Conservation (phyloP, 2,888 invertebrate species). For the Pammene aurita region DNA sequence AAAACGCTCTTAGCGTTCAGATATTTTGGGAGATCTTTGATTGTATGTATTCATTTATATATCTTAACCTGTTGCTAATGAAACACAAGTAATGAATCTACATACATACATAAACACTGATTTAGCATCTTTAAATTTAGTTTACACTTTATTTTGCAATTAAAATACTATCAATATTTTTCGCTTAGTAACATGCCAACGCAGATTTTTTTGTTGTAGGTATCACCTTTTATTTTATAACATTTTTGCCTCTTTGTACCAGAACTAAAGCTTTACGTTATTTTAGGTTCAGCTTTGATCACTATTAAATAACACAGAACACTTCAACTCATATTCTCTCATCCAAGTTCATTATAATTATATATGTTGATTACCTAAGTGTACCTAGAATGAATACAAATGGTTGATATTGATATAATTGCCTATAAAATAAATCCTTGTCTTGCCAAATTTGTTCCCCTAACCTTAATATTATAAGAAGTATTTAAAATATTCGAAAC, state of each 20-base stretch:
- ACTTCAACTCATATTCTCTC: neutral
- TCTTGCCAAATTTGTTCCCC: no score
- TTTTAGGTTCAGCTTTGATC: constrained; percentile 1
- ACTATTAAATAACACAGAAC: neutral
- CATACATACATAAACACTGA: neutral
- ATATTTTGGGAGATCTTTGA: neutral
- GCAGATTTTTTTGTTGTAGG: neutral
- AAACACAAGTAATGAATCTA: no score
- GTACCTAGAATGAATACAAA: no score
- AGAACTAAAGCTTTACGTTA: no score
- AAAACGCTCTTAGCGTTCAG: neutral
- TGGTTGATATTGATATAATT: no score
- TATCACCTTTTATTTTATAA: neutral
- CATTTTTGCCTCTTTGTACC: constrained; percentile 2
- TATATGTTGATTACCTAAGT: no score
- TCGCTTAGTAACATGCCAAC: constrained; percentile 22
- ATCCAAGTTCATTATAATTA: neutral
- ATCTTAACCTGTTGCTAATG: no score
- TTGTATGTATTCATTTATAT: neutral
- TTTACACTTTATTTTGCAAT: neutral
- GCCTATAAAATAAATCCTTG: no score
- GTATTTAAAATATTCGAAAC: no score
- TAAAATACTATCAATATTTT: neutral
- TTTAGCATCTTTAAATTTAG: neutral
- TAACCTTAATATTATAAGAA: no score